Conservation (phyloP, 1,140 invertebrate genomes). For the Pachyrhynchus sulphureomaculatus region DNA sequence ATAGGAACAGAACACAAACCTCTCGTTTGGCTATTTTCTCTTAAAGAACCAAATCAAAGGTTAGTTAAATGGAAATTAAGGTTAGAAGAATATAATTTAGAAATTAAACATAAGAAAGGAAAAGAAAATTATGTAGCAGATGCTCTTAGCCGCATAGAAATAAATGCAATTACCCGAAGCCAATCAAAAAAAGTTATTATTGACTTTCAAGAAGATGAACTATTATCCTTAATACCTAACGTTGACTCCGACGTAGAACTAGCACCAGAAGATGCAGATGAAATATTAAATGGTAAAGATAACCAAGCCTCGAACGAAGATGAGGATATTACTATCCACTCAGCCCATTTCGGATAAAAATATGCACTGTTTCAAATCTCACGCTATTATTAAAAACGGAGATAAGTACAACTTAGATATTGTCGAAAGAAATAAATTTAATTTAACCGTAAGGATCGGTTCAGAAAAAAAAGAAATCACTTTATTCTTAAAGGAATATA, state of each 20-base stretch:
- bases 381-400: no score
- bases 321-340: neutral
- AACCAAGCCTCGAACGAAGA: neutral
- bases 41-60: neutral
- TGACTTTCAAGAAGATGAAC: neutral
- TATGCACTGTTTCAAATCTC: no score
- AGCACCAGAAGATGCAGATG: neutral
- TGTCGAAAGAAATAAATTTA: no score
- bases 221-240: neutral
- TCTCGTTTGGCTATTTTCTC: neutral
- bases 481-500: no score
- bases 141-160: neutral
- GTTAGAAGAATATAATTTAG: neutral
- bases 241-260: neutral
- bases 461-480: no score
- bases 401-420: no score
- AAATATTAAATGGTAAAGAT: neutral
- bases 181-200: neutral
- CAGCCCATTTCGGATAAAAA: no score
- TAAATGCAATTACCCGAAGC: neutral
- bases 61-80: neutral
- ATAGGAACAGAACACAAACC: neutral
- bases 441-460: no score
- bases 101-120: neutral
- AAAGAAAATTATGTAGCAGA: slow-evolving; percentile 1